Evolutionary conservation across 1,140 invertebrate genomes (phyloP).

Genomic region (Colletes latitarsis): DNA sequence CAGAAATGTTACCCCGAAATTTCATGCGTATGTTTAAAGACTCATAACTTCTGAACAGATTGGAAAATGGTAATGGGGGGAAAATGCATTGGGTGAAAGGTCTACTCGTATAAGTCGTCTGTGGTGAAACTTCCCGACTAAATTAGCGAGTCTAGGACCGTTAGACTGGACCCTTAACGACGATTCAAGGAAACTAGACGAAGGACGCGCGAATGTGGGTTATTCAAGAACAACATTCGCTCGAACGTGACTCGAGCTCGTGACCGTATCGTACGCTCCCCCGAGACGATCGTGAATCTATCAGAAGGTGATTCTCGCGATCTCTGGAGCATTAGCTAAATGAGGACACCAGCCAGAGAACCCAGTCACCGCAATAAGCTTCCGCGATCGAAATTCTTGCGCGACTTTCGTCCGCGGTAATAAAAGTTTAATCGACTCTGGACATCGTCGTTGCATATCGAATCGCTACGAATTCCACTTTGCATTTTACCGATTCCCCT

Average conservation of each 20-base stretch:
- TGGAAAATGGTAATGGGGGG: too few species aligned
- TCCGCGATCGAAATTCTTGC: conserved; percentile 35
- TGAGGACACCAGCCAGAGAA: neutral
- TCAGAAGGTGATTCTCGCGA: conserved; percentile 38
- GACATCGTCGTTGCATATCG: conserved; percentile 31
- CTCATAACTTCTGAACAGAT: too few species aligned
- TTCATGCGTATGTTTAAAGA: too few species aligned
- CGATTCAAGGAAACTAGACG: neutral
- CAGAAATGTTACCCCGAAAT: too few species aligned
- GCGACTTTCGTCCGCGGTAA: neutral
- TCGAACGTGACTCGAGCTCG: neutral
- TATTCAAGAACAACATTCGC: neutral
- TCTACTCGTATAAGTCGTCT: too few species aligned
- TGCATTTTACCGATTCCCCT: neutral
- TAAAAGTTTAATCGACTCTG: conserved; percentile 47
- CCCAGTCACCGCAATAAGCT: neutral
- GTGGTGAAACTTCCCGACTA: too few species aligned
- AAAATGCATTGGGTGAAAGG: too few species aligned
- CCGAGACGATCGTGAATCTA: conserved; percentile 35
- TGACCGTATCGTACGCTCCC: neutral
- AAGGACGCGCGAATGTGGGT: neutral
- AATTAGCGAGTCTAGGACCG: too few species aligned
- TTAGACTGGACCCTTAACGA: too few species aligned
- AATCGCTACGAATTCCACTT: neutral
- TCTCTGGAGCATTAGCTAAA: conserved; percentile 41